phyloP scores from a whole-genome alignment of 1,140 invertebrate species.

The Archegozetes longisetosus region DNA sequence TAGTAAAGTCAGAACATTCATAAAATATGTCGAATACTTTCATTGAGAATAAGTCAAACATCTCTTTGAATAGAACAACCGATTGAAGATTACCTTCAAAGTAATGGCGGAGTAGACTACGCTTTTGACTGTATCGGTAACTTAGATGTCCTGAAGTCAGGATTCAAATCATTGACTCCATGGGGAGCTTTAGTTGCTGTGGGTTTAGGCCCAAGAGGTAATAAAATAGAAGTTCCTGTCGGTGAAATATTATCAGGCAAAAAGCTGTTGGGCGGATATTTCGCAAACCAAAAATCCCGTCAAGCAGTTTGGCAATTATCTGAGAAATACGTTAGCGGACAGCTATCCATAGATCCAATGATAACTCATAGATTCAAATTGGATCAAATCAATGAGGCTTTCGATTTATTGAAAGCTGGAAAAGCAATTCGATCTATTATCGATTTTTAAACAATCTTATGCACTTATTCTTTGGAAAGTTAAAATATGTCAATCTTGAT shows the following conservation, averaged over 20 bases:
- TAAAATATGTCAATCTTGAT: no score
- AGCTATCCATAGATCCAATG: conserved; percentile 84
- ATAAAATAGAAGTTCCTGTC: conserved; percentile 69
- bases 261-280: conserved; percentile 84
- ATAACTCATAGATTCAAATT: conserved; percentile 60
- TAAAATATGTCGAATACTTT: conserved; percentile 91
- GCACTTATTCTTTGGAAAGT: no score
- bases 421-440: conserved; percentile 24
- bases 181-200: conserved; percentile 94
- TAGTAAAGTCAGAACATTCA: conserved; percentile 76
- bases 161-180: conserved; percentile 88
- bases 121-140: conserved; percentile 43
- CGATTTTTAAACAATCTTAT: background rate
- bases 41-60: no score
- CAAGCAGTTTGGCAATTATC: conserved; percentile 86
- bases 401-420: conserved; percentile 44
- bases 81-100: conserved; percentile 37
- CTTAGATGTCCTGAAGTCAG: conserved; percentile 27
- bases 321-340: conserved; percentile 65
- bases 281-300: conserved; percentile 74
- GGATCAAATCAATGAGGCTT: conserved; percentile 77
- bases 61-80: conserved; percentile 16
- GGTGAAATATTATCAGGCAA: conserved; percentile 88
- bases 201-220: conserved; percentile 49
- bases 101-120: conserved; percentile 38